Conservation (phyloP, 1,140 invertebrate genomes). For the Holcopasites calliopsidis region DNA sequence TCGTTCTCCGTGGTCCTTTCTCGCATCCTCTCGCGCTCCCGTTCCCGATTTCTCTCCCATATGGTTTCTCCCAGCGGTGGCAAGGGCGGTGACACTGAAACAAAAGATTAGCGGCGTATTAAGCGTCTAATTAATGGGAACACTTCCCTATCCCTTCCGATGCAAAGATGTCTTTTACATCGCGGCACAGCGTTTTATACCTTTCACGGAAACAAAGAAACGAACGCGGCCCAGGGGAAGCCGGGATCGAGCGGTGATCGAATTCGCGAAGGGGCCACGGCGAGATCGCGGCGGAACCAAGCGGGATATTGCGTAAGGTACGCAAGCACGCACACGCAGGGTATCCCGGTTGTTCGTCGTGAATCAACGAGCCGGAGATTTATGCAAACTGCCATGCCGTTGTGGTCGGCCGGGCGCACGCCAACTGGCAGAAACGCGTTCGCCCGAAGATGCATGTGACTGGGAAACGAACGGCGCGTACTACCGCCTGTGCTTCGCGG, state of each 20-base stretch:
- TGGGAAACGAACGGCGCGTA: background rate
- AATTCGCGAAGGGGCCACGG: constrained; percentile 8
- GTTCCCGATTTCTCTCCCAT: constrained; percentile 61
- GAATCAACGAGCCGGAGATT: constrained; percentile 49
- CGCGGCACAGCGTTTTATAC: no score
- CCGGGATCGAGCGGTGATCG: constrained; percentile 49
- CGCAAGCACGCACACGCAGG: constrained; percentile 14
- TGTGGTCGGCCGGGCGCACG: background rate
- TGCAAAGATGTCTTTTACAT: no score
- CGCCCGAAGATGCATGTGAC: constrained; percentile 25
- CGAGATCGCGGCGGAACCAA: background rate
- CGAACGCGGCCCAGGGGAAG: background rate
- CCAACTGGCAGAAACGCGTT: constrained; percentile 2
- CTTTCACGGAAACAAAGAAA: background rate
- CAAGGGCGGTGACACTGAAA: constrained; percentile 59
- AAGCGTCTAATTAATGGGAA: no score
- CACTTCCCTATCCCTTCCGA: no score
- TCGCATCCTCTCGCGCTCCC: constrained; percentile 63
- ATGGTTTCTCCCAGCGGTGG: constrained; percentile 55
- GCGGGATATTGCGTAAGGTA: constrained; percentile 43
- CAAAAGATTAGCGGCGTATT: constrained; percentile 4
- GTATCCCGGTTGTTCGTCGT: constrained; percentile 18
- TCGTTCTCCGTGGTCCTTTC: constrained; percentile 67
- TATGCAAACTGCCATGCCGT: constrained; percentile 37
- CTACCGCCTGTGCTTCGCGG: background rate